phyloP scores from a whole-genome alignment of 2,113 vertebrate genomes.

The Oreotragus oreotragus region DNA sequence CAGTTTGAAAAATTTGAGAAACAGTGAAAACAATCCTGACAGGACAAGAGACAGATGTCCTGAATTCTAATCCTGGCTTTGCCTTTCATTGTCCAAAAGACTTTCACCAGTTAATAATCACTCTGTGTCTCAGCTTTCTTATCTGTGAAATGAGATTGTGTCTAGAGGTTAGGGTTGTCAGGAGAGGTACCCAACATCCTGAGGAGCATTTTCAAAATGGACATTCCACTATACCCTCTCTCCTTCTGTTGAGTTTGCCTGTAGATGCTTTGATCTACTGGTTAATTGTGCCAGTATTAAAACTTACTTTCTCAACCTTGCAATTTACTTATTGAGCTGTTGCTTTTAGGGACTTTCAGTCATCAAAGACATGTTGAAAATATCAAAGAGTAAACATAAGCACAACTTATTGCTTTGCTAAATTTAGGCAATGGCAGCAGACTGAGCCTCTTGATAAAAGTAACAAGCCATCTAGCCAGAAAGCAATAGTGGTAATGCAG shows the following conservation, averaged over 20 bases:
- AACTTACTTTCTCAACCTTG: background rate
- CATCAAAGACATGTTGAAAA: background rate
- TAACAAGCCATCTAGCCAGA: background rate
- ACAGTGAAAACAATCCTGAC: background rate
- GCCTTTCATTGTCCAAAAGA: background rate
- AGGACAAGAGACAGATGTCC: background rate
- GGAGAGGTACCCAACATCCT: background rate
- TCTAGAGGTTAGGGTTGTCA: background rate
- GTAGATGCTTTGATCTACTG: background rate
- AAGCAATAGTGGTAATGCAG: background rate
- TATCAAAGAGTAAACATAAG: conserved; percentile 3
- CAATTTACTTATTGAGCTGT: background rate
- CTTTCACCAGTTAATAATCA: background rate
- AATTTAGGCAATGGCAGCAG: background rate
- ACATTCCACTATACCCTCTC: background rate
- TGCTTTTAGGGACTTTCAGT: background rate
- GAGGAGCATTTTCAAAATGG: background rate
- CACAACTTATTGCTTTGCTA: background rate
- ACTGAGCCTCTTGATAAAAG: background rate
- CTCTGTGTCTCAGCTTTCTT: background rate
- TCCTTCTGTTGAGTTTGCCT: background rate
- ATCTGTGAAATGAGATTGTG: background rate
- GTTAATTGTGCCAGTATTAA: conserved; percentile 39
- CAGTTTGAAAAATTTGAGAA: background rate
- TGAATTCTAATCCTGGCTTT: conserved; percentile 30